These are phyloP conservation scores for Drosophila putrida DNA, from an alignment of 2,888 invertebrate species.

Conservation along the genomic window DNA sequence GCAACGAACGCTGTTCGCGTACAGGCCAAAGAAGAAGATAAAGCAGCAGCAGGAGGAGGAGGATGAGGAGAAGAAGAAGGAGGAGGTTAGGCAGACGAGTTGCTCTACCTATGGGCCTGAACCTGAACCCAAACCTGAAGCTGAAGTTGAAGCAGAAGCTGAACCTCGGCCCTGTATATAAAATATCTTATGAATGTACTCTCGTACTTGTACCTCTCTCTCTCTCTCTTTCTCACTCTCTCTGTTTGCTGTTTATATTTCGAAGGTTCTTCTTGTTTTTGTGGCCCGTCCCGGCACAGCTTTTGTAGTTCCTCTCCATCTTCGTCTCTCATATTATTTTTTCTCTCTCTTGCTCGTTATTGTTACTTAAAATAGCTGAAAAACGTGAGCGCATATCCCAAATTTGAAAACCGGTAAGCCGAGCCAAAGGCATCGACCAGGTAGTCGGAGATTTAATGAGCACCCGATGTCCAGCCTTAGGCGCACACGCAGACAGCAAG, in stretches of 20 bases:
- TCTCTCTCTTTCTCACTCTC: neutral
- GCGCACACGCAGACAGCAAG: constrained; percentile 40
- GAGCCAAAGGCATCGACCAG: constrained; percentile 58
- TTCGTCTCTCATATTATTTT: constrained; percentile 6
- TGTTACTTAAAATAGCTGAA: constrained; percentile 79
- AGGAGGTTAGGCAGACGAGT: constrained; percentile 48
- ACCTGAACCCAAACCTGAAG: constrained; percentile 59
- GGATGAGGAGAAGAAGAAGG: constrained; percentile 8
- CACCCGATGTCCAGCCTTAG: constrained; percentile 49
- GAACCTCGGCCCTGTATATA: constrained; percentile 43
- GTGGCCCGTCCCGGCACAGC: constrained; percentile 60
- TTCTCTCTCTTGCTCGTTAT: constrained; percentile 50
- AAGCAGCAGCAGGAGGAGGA: neutral
- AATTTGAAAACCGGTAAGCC: constrained; percentile 81
- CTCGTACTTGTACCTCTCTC: constrained; percentile 60
- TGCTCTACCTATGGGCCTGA: constrained; percentile 62
- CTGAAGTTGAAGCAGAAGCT: constrained; percentile 37
- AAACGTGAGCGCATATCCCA: constrained; percentile 77
- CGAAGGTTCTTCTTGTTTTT: constrained; percentile 57
- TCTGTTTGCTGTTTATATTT: constrained; percentile 56
- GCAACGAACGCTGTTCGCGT: constrained; percentile 57
- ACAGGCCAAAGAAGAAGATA: constrained; percentile 23
- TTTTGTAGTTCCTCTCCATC: constrained; percentile 51
- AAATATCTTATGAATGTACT: constrained; percentile 70
- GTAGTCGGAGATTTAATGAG: constrained; percentile 57